Base-by-base conservation (phyloP, 2,888 invertebrate species). In the Agrotis clavis region DNA sequence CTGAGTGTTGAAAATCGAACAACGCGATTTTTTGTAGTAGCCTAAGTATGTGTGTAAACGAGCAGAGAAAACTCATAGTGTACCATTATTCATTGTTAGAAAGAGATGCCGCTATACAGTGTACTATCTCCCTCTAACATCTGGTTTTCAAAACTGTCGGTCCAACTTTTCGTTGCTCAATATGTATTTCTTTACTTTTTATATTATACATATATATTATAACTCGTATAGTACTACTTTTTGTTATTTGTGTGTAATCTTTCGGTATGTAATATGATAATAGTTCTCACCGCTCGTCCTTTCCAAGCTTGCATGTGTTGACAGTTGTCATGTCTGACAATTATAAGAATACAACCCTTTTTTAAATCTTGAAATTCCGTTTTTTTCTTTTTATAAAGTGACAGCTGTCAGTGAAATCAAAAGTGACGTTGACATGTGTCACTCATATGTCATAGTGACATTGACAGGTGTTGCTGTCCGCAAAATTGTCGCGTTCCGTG, bases 161-260 rank as follows among this genome's bases (percentile, higher is more conserved):
- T 67, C 51, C 68, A 59, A 66, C 35, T 77, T 78, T 77, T 79
- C 57, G 86, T 85, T 86, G 86, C 86, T 86, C 86, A 86, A 86
- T 86, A 83, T 83, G 61, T 82, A 81, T 82, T 67, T 57, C 66
- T 70, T 77, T 75, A 56, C 76, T 73, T 71, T 74, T 70, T 75
- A 54, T 74, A 64, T 79, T 64, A 41, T 71, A 61, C 25, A 25
- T 71, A 61, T n/a, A n/a, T n/a, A n/a, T n/a, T n/a, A n/a, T 77
- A 48, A 73, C 64, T 74, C 57, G 18, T 77, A 61, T 75, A 66
- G 75, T 71, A 77, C 59, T 70, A 57, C 35, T 57, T 66, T 68
- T 77, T 74, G 60, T 57, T 66, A 66, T 53, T 67, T 70, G 54
- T 60, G 65, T 85, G 77, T 78, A 85, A 74, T 73, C 74, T 74